phyloP scores from a whole-genome alignment of 1,140 invertebrate species.

The Magallana angulata region DNA sequence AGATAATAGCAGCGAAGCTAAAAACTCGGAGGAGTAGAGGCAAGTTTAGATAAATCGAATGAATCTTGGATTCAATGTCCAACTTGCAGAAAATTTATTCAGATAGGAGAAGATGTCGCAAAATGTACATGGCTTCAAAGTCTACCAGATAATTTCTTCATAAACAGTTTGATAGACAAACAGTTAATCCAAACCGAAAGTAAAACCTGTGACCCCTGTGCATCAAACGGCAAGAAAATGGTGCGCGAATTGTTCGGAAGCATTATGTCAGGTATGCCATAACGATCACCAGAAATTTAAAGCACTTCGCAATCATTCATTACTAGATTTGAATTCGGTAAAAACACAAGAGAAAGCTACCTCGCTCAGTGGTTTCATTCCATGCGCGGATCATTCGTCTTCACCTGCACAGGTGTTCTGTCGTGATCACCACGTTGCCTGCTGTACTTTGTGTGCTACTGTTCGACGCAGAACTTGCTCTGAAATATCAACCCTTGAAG shows the following conservation, averaged over 20 bases:
- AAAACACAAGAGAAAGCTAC: not conserved
- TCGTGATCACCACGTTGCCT: not conserved
- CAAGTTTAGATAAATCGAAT: not conserved
- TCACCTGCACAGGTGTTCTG: not conserved
- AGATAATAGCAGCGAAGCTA: not conserved
- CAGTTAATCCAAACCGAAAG: not conserved
- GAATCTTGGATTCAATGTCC: not conserved
- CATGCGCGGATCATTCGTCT: not conserved
- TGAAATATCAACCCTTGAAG: not conserved
- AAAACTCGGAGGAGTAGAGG: not conserved
- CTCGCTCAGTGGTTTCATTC: not conserved
- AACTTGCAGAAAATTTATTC: not conserved
- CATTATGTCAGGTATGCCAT: not conserved
- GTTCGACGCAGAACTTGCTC: conserved; percentile 5
- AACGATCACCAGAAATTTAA: not conserved
- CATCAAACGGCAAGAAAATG: not conserved
- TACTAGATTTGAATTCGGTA: not conserved
- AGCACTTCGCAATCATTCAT: not conserved
- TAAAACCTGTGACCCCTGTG: not conserved
- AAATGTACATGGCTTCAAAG: not conserved
- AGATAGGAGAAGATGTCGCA: not conserved
- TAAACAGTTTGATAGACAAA: not conserved
- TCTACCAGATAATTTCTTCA: conserved; percentile 9
- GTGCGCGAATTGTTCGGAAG: not conserved
- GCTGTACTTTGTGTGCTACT: not conserved